Evolutionary conservation across 2,888 invertebrate genomes (phyloP).

Genomic region (Brenthis hecate): DNA sequence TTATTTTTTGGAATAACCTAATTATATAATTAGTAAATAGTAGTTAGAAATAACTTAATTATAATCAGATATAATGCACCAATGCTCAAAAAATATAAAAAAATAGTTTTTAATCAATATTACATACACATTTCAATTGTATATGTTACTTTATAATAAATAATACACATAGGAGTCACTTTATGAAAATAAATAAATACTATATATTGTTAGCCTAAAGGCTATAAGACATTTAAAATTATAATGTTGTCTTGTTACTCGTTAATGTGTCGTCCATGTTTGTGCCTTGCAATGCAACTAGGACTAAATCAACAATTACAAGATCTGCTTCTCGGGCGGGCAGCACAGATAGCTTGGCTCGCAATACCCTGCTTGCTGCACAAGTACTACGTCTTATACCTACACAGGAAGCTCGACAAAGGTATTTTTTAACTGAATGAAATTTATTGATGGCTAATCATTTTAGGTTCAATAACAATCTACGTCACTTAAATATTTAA

Average conservation of each 20-base stretch:
- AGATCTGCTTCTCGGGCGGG: conserved; percentile 71
- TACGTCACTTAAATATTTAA: no score
- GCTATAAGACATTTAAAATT: conserved; percentile 1
- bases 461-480: no score
- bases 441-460: background rate
- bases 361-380: conserved; percentile 89
- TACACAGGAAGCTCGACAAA: conserved; percentile 90
- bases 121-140: no score
- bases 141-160: no score
- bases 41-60: no score
- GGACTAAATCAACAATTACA: conserved; percentile 71
- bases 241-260: conserved; percentile 8
- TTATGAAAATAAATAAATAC: no score
- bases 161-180: no score
- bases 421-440: conserved; percentile 62
- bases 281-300: conserved; percentile 45
- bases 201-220: background rate
- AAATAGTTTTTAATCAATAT: no score
- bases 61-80: no score
- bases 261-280: conserved; percentile 33
- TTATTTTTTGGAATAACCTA: no score
- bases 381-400: conserved; percentile 92
- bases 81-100: no score
- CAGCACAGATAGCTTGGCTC: conserved; percentile 86
- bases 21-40: no score